Conservation (phyloP, 2,113 vertebrate genomes). For the Ranitomeya imitator region DNA sequence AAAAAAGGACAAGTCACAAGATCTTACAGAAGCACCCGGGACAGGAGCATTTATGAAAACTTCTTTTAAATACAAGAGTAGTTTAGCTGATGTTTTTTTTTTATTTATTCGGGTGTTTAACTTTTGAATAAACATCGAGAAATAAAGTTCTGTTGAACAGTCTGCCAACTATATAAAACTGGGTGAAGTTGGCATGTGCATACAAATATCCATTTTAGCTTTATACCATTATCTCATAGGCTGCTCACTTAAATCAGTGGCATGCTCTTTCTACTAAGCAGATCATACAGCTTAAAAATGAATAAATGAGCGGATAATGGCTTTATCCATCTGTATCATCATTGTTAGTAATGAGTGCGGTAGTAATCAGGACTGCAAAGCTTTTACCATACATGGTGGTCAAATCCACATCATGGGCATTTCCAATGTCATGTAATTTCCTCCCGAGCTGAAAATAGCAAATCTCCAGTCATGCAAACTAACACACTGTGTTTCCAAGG, state of each 20-base stretch:
- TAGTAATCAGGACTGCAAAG: constrained; percentile 2
- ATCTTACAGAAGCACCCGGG: too few relatives aligned
- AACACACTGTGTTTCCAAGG: neutral
- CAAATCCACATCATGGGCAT: constrained; percentile 14
- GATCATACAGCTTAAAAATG: constrained; percentile 16
- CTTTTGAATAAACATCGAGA: neutral
- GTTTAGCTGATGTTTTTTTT: too few relatives aligned
- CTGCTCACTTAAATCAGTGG: neutral
- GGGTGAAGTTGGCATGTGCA: neutral
- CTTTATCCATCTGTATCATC: constrained; percentile 22
- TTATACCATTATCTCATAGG: neutral
- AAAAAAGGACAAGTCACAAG: too few relatives aligned
- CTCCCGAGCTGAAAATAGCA: constrained; percentile 31
- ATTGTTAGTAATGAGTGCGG: constrained; percentile 33
- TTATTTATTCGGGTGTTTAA: too few relatives aligned
- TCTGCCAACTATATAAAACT: constrained; percentile 15
- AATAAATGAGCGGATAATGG: constrained; percentile 6
- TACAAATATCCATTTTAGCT: constrained; percentile 27
- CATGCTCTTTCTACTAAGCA: constrained; percentile 27
- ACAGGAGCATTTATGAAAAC: too few relatives aligned
- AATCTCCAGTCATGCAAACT: constrained; percentile 6
- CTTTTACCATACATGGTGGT: constrained; percentile 32
- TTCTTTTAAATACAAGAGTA: too few relatives aligned
- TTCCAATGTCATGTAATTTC: constrained; percentile 32
- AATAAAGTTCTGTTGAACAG: neutral